Evolutionary conservation across 2,888 invertebrate genomes (phyloP).

Genomic region (Acrocyrtus sp.): DNA sequence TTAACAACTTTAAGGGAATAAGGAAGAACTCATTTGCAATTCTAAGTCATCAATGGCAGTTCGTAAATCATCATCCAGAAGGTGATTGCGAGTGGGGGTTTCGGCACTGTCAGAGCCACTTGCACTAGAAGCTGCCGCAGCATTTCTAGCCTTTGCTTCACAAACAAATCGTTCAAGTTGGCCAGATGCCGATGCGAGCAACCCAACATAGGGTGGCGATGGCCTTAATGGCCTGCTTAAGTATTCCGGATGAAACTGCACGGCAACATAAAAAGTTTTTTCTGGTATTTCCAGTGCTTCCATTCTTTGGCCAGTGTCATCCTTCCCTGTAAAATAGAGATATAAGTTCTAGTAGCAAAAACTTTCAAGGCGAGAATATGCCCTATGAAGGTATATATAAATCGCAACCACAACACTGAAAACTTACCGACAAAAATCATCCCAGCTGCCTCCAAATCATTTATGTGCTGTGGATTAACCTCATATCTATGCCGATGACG

Average conservation of each 20-base stretch:
- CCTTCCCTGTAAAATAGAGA: slow-evolving; percentile 71
- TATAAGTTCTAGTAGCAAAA: not conserved
- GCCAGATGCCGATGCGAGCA: slow-evolving; percentile 88
- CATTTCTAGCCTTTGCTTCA: slow-evolving; percentile 19
- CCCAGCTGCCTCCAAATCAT: slow-evolving; percentile 81
- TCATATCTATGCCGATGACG: slow-evolving; percentile 98
- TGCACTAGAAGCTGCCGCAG: too few relatives aligned
- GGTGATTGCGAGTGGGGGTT: not conserved
- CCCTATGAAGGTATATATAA: not conserved
- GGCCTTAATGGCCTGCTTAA: slow-evolving; percentile 89
- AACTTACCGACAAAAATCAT: slow-evolving; percentile 84
- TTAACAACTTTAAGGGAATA: slow-evolving; percentile 21
- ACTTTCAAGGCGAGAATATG: not conserved
- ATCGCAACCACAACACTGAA: too few relatives aligned
- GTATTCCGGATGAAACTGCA: slow-evolving; percentile 99
- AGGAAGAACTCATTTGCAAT: not conserved
- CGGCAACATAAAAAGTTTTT: slow-evolving; percentile 94
- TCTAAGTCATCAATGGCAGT: slow-evolving; percentile 2
- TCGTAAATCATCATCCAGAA: too few relatives aligned
- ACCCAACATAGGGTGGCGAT: slow-evolving; percentile 94
- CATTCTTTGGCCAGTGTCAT: slow-evolving; percentile 88
- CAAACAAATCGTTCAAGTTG: slow-evolving; percentile 74
- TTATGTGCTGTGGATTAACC: slow-evolving; percentile 90
- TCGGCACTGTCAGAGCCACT: too few relatives aligned
- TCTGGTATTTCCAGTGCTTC: slow-evolving; percentile 85